phyloP scores from a whole-genome alignment of 1,140 invertebrate genomes.

The Drosophila parvula region DNA sequence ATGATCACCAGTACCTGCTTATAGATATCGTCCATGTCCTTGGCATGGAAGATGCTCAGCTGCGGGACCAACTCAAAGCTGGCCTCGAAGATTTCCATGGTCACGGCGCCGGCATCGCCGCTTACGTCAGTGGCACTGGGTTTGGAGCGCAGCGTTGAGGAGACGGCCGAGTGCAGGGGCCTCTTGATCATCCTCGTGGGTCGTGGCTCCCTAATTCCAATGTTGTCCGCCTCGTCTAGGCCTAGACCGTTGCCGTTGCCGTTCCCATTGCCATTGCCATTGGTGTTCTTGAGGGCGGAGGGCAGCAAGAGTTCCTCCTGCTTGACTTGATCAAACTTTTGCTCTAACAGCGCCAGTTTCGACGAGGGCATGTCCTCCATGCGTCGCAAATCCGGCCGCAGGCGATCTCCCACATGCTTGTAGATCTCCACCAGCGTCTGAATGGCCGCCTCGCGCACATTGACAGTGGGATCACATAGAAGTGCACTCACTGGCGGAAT shows the following conservation, averaged over 20 bases:
- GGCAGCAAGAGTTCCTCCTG: slow-evolving; percentile 91
- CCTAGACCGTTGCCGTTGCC: slow-evolving; percentile 55
- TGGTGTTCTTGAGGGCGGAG: slow-evolving; percentile 85
- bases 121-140: slow-evolving; percentile 42
- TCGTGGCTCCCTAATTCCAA: slow-evolving; percentile 50
- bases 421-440: slow-evolving; percentile 95
- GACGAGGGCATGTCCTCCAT: slow-evolving; percentile 92
- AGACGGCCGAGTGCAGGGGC: slow-evolving; percentile 55
- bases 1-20: slow-evolving; percentile 90
- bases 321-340: slow-evolving; percentile 94
- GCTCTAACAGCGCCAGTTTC: slow-evolving; percentile 91
- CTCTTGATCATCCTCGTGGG: slow-evolving; percentile 81
- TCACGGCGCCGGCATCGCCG: slow-evolving; percentile 91
- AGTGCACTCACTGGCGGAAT: slow-evolving; percentile 93
- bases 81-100: slow-evolving; percentile 93
- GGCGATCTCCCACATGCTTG: slow-evolving; percentile 95
- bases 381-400: slow-evolving; percentile 92
- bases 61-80: slow-evolving; percentile 93
- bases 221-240: slow-evolving; percentile 76
- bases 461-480: slow-evolving; percentile 94
- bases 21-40: slow-evolving; percentile 94
- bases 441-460: slow-evolving; percentile 94
- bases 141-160: slow-evolving; percentile 48
- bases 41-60: slow-evolving; percentile 92
- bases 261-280: slow-evolving; percentile 52